phyloP scores from a whole-genome alignment of 2,797 vertebrate genomes.

The Tympanoctomys barrerae region DNA sequence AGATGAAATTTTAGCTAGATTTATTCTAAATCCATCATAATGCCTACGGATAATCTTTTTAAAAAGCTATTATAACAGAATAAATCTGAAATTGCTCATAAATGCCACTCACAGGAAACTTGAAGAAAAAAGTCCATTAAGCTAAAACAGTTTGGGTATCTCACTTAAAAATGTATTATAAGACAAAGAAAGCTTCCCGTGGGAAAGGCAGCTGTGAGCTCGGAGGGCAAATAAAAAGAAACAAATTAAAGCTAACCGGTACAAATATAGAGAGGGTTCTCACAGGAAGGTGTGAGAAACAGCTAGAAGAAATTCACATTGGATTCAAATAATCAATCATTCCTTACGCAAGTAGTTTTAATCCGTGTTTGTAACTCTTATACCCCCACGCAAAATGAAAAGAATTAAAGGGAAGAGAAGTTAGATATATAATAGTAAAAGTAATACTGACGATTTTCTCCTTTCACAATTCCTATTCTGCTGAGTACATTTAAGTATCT shows the following conservation, averaged over 20 bases:
- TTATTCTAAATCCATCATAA: slow-evolving; percentile 80
- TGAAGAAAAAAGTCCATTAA: slow-evolving; percentile 76
- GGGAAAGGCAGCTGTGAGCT: slow-evolving; percentile 39
- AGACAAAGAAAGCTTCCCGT: slow-evolving; percentile 67
- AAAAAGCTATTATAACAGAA: slow-evolving; percentile 77
- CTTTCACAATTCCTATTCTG: slow-evolving; percentile 30
- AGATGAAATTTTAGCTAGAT: slow-evolving; percentile 72
- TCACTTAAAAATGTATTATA: slow-evolving; percentile 77
- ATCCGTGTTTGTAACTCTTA: background rate
- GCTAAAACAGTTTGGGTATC: slow-evolving; percentile 71
- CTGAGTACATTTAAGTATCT: slow-evolving; percentile 42
- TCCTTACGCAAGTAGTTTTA: slow-evolving; percentile 5
- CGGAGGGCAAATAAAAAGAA: slow-evolving; percentile 64
- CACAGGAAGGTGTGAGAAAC: slow-evolving; percentile 5
- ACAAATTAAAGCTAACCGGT: slow-evolving; percentile 65
- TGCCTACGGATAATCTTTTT: slow-evolving; percentile 78
- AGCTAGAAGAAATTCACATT: slow-evolving; percentile 27
- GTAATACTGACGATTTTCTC: background rate
- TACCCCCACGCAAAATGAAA: background rate
- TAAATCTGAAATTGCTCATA: slow-evolving; percentile 81
- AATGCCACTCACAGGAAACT: slow-evolving; percentile 76
- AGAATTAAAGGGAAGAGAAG: slow-evolving; percentile 8
- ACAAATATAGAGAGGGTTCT: slow-evolving; percentile 54
- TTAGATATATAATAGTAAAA: slow-evolving; percentile 4
- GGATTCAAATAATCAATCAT: slow-evolving; percentile 38